Evolutionary conservation across 2,113 vertebrate genomes (phyloP).

Genomic region (Lethenteron reissneri): DNA sequence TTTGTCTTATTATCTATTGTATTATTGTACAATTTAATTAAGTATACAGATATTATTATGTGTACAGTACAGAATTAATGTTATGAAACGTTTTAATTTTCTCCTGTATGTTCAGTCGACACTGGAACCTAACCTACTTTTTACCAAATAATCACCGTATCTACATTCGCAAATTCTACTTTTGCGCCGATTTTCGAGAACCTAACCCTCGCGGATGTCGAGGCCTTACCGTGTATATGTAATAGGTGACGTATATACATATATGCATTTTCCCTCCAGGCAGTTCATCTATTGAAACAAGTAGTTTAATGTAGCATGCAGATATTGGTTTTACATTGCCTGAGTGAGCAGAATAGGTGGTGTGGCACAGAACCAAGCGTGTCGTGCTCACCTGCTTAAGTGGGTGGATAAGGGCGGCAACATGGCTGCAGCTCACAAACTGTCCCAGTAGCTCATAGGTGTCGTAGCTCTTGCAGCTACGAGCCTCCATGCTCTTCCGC

Average conservation of each 20-base stretch:
- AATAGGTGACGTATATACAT: not conserved
- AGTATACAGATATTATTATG: no score
- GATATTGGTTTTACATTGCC: not conserved
- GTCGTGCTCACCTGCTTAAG: slow-evolving; percentile 54
- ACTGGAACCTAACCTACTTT: no score
- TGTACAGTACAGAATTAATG: no score
- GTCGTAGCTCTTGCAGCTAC: slow-evolving; percentile 77
- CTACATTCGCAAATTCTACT: no score
- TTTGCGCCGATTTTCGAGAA: no score
- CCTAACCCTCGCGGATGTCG: no score
- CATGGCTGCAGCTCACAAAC: slow-evolving; percentile 49
- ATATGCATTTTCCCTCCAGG: not conserved
- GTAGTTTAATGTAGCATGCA: not conserved
- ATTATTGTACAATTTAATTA: no score
- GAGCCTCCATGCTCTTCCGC: slow-evolving; percentile 84
- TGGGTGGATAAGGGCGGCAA: slow-evolving; percentile 58
- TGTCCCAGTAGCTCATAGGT: slow-evolving; percentile 70
- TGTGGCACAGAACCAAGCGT: not conserved
- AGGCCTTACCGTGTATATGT: no score
- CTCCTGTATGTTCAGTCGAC: no score
- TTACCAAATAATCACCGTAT: no score
- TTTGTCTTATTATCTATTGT: no score
- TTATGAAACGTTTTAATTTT: no score
- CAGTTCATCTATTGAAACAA: not conserved
- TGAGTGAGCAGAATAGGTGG: slow-evolving; percentile 3